These are phyloP conservation scores for Lycia hirtaria DNA, from an alignment of 2,888 invertebrate genomes.

Conservation along the genomic window DNA sequence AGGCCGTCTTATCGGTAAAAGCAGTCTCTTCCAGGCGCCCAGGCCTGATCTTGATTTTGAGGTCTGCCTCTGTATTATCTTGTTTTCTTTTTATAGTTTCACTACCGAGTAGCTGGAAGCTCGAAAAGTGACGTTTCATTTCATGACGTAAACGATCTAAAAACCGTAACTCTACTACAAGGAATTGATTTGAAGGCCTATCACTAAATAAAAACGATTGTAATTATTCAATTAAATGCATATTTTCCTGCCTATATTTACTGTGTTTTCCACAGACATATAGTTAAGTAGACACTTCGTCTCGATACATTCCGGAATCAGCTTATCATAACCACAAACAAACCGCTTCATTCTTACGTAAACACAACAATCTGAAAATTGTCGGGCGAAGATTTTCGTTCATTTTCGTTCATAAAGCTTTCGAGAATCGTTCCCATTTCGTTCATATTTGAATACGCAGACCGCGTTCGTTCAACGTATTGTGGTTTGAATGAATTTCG, in stretches of 20 bases:
- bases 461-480: constrained; percentile 31
- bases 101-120: no score
- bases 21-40: no score
- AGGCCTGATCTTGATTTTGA: no score
- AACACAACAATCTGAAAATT: constrained; percentile 34
- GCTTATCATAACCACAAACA: constrained; percentile 28
- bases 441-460: constrained; percentile 38
- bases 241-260: neutral
- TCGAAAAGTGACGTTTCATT: no score
- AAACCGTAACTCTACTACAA: no score
- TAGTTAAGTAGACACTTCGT: neutral
- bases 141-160: no score
- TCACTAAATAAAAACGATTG: no score
- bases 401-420: constrained; percentile 38
- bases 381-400: constrained; percentile 36
- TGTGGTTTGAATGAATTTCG: constrained; percentile 34
- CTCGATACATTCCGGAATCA: constrained; percentile 2
- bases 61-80: no score
- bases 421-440: constrained; percentile 35
- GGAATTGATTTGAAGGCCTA: no score
- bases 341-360: constrained; percentile 25
- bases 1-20: no score
- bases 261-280: neutral
- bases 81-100: no score
- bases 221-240: no score